These are phyloP conservation scores for Metopolophium dirhodum DNA, from an alignment of 1,140 invertebrate genomes.

Conservation along the genomic window DNA sequence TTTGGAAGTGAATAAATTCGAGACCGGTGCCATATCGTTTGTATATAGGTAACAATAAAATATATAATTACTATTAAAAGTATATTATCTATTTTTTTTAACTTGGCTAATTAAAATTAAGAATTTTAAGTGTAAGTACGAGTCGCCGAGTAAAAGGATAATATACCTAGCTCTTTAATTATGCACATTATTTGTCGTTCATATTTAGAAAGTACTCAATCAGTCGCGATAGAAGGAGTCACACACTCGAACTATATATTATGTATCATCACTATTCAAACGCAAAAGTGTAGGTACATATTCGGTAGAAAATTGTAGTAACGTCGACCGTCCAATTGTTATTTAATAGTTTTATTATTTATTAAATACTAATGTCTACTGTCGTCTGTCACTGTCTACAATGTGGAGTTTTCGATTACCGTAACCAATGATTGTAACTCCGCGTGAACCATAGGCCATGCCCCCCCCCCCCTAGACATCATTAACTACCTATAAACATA, in stretches of 20 bases:
- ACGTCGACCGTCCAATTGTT: background rate
- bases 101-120: background rate
- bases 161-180: background rate
- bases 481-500: no score
- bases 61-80: background rate
- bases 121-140: background rate
- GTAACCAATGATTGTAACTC: background rate
- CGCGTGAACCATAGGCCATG: background rate
- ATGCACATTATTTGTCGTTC: background rate
- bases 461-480: no score
- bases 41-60: background rate
- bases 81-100: background rate
- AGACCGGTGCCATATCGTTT: background rate
- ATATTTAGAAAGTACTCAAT: slow-evolving; percentile 13
- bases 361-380: background rate
- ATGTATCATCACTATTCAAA: background rate
- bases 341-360: background rate
- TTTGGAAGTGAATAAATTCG: background rate
- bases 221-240: background rate
- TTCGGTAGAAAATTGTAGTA: background rate
- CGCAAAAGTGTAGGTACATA: background rate
- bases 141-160: background rate
- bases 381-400: background rate
- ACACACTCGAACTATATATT: background rate
- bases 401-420: background rate